Evolutionary conservation across 2,888 invertebrate genomes (phyloP).

Genomic region (Entomobrya multifasciata): DNA sequence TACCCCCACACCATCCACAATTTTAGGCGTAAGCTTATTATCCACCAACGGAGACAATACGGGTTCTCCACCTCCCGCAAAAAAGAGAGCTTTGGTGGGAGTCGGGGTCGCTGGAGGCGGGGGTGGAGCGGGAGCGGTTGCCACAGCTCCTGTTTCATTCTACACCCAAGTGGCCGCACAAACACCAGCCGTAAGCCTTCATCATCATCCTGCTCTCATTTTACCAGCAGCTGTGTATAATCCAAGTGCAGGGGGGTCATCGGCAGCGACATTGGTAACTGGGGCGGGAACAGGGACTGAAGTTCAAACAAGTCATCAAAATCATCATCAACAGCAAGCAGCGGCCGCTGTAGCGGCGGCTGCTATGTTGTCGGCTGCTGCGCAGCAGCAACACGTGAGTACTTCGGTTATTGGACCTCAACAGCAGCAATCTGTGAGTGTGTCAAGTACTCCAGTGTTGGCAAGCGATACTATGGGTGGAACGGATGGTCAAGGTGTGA

Average conservation of each 20-base stretch:
- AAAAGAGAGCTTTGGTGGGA: conserved; percentile 53
- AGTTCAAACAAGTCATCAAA: conserved; percentile 44
- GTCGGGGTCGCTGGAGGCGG: too few species aligned
- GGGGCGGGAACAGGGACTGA: conserved; percentile 27
- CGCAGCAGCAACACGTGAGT: conserved; percentile 6
- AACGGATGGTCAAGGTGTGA: conserved; percentile 2
- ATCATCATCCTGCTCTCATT: too few species aligned
- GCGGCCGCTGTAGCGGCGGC: conserved; percentile 28
- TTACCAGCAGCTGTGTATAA: too few species aligned
- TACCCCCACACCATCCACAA: conserved; percentile 20
- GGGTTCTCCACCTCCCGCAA: conserved; percentile 66
- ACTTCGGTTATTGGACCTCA: conserved; percentile 36
- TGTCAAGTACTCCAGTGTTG: too few species aligned
- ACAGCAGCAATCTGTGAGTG: too few species aligned
- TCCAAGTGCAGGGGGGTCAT: too few species aligned
- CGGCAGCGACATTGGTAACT: too few species aligned
- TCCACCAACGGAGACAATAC: conserved; percentile 62
- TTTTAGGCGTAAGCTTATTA: conserved; percentile 48
- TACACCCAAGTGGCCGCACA: too few species aligned
- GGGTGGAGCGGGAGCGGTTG: too few species aligned
- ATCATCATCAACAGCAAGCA: conserved; percentile 25
- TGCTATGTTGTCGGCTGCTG: conserved; percentile 37
- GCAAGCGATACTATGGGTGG: conserved; percentile 12
- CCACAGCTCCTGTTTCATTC: too few species aligned
- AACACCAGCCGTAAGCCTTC: too few species aligned